Evolutionary conservation across 1,140 invertebrate species (phyloP).

Genomic region (Caenorhabditis inopinata): DNA sequence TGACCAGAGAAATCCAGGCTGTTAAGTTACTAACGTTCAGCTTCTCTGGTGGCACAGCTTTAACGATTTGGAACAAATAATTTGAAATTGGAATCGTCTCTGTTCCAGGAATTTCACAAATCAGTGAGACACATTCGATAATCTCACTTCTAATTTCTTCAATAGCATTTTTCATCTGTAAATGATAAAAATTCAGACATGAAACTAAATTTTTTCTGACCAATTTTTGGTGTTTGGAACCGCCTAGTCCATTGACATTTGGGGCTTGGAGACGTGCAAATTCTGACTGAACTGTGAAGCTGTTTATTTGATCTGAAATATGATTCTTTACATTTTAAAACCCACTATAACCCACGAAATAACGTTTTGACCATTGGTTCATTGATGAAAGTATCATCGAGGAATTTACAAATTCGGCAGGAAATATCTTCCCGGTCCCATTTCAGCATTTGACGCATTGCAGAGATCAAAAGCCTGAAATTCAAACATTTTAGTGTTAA

Average conservation of each 20-base stretch:
- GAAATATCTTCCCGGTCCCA: constrained; percentile 27
- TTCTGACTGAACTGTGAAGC: constrained; percentile 27
- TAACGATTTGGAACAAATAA: not conserved
- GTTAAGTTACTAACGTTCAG: not conserved
- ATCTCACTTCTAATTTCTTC: constrained; percentile 15
- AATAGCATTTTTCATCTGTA: constrained; percentile 30
- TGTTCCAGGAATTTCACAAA: not conserved
- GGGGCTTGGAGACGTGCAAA: constrained; percentile 35
- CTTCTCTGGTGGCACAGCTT: constrained; percentile 8
- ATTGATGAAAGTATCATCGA: constrained; percentile 20
- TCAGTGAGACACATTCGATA: not conserved
- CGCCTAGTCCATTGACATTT: constrained; percentile 40
- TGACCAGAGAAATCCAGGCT: constrained; percentile 23
- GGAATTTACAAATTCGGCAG: not conserved
- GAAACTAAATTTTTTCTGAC: not conserved
- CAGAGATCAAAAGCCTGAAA: not conserved
- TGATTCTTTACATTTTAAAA: constrained; percentile 2
- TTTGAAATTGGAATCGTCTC: not conserved
- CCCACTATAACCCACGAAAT: constrained; percentile 37
- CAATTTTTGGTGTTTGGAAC: constrained; percentile 36
- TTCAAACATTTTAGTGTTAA: not conserved
- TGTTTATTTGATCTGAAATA: not conserved
- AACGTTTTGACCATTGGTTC: constrained; percentile 14
- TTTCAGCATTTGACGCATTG: constrained; percentile 2
- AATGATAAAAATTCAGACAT: not conserved